Percentiles rank a stretch among this genome's conserved stretches.
phyloP scores from a whole-genome alignment of 64 coral and sea anemone genomes.

The Platygyra sinensis region DNA sequence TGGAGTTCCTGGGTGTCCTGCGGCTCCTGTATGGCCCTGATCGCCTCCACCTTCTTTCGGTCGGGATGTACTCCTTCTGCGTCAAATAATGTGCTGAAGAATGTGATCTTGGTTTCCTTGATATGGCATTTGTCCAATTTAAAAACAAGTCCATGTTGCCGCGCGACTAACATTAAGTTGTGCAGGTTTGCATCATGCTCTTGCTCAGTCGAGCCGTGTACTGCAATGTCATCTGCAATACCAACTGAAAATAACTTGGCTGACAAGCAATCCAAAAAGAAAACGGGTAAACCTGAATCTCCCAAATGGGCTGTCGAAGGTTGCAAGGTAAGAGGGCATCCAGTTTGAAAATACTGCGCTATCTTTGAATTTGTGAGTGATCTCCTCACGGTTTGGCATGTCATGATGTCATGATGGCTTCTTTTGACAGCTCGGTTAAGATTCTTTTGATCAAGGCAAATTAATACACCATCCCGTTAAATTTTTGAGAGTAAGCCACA shows the following conservation, averaged over 20 bases:
- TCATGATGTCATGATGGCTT: too few relatives aligned
- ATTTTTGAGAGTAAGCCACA: too few relatives aligned
- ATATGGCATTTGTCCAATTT: too few relatives aligned
- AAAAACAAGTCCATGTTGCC: constrained; percentile 22
- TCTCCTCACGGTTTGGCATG: too few relatives aligned
- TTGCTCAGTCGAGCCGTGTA: neutral
- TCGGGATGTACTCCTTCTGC: constrained; percentile 50
- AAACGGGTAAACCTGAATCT: constrained; percentile 31
- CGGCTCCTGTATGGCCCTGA: constrained; percentile 34
- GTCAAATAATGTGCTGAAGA: neutral
- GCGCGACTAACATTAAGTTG: constrained; percentile 5
- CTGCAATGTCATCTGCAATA: constrained; percentile 34
- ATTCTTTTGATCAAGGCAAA: too few relatives aligned
- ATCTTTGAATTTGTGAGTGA: too few relatives aligned
- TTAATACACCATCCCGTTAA: too few relatives aligned
- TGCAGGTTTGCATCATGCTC: constrained; percentile 9
- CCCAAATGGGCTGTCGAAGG: too few relatives aligned
- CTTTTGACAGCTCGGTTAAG: too few relatives aligned
- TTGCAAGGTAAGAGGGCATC: too few relatives aligned
- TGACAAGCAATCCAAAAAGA: constrained; percentile 38
- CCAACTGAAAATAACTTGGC: constrained; percentile 9
- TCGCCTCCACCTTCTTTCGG: constrained; percentile 40
- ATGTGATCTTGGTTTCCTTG: too few relatives aligned
- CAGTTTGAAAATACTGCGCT: too few relatives aligned
- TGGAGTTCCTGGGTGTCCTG: constrained; percentile 26